These are phyloP conservation scores for Thaumetopoea pityocampa DNA, from an alignment of 1,140 invertebrate genomes.

Conservation along the genomic window DNA sequence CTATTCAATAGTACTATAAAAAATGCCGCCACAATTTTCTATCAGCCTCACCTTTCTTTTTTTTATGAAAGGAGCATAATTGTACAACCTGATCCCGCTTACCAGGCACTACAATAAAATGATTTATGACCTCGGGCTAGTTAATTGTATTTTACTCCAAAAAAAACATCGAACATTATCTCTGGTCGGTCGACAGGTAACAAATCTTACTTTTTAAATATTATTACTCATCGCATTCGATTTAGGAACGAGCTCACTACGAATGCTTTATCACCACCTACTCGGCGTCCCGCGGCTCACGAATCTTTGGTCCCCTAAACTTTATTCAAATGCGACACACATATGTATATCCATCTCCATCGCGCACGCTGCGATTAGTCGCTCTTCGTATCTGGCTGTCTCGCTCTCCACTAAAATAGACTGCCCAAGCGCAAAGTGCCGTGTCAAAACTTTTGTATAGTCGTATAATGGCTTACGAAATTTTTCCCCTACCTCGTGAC, in stretches of 20 bases:
- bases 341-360: conserved; percentile 57
- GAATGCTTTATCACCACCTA: conserved; percentile 73
- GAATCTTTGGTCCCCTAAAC: conserved; percentile 67
- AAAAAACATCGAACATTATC: conserved; percentile 65
- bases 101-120: conserved; percentile 45
- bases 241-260: conserved; percentile 66
- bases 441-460: conserved; percentile 74
- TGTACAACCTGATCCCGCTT: conserved; percentile 54
- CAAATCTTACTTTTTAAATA: conserved; percentile 74
- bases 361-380: conserved; percentile 41
- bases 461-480: conserved; percentile 70
- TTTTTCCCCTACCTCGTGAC: conserved; percentile 69
- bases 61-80: conserved; percentile 43
- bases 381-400: conserved; percentile 48
- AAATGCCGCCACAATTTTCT: conserved; percentile 39
- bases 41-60: conserved; percentile 45
- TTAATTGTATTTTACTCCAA: conserved; percentile 68
- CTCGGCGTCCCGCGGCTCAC: conserved; percentile 67
- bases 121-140: conserved; percentile 54
- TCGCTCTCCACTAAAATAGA: conserved; percentile 70
- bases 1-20: conserved; percentile 32
- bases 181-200: conserved; percentile 65
- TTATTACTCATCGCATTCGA: conserved; percentile 74
- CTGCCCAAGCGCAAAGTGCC: conserved; percentile 72
- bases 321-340: conserved; percentile 68